phyloP scores from a whole-genome alignment of 1,140 invertebrate genomes.

The Musca vetustissima region DNA sequence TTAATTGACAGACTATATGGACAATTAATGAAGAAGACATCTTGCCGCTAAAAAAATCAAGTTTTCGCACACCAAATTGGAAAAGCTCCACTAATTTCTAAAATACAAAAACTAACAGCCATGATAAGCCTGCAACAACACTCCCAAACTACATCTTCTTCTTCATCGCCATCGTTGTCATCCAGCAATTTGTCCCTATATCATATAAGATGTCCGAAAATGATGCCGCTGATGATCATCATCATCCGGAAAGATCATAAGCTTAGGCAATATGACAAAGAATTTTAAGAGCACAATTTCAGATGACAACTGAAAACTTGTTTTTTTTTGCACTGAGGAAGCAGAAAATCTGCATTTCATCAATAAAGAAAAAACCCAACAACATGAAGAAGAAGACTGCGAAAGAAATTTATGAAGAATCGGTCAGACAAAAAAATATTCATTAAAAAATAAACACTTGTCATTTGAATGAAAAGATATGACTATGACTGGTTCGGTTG shows the following conservation, averaged over 20 bases:
- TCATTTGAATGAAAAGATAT: slow-evolving; percentile 10
- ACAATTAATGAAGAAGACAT: too few species aligned
- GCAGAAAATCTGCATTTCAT: background rate
- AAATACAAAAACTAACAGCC: background rate
- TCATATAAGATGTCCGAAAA: background rate
- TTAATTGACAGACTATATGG: too few species aligned
- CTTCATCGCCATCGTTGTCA: background rate
- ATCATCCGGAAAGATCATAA: slow-evolving; percentile 11
- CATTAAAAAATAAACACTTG: slow-evolving; percentile 22
- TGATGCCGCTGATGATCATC: background rate
- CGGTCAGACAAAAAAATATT: background rate
- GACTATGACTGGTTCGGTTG: too few species aligned
- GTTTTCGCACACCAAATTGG: background rate
- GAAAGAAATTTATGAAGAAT: background rate
- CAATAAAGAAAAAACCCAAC: background rate
- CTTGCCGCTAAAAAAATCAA: background rate
- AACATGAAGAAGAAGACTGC: background rate
- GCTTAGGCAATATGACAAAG: slow-evolving; percentile 21
- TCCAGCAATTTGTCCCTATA: too few species aligned
- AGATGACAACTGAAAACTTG: too few species aligned
- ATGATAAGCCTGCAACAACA: background rate
- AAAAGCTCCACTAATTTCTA: too few species aligned
- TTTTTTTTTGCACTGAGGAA: too few species aligned
- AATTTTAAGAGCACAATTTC: background rate
- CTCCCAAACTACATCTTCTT: background rate